Percentiles rank a stretch among this genome's conserved stretches.
phyloP scores from a whole-genome alignment of 37 sponge, comb jelly and placozoan species.

The Agelas oroides region DNA sequence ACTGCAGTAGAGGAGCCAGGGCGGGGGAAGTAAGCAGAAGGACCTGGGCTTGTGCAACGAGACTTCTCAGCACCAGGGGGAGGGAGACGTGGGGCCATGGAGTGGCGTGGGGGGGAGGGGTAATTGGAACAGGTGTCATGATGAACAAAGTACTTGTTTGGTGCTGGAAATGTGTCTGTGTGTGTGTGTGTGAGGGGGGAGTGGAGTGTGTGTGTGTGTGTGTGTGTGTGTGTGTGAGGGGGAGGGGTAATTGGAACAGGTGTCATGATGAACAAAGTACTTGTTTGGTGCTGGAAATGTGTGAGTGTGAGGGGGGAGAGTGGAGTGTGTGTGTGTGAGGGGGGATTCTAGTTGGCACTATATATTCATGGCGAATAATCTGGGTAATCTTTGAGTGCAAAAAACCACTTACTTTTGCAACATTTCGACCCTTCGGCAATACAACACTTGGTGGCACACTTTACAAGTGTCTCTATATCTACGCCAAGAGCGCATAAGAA shows the following conservation, averaged over 20 bases:
- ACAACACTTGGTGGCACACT: no score
- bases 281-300: constrained; percentile 50
- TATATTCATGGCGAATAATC: no score
- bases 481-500: no score
- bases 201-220: no score
- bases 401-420: no score
- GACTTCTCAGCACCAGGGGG: not conserved
- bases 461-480: no score
- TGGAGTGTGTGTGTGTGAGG: no score
- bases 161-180: constrained; percentile 47
- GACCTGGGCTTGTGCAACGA: constrained; percentile 19
- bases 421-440: no score
- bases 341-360: no score
- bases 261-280: constrained; percentile 13
- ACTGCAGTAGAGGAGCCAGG: not conserved
- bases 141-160: constrained; percentile 34
- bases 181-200: not conserved
- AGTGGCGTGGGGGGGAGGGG: constrained; percentile 21
- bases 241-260: constrained; percentile 8
- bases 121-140: constrained; percentile 20
- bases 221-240: no score
- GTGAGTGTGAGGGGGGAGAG: not conserved
- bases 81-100: constrained; percentile 6
- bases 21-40: constrained; percentile 24
- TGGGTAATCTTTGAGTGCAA: no score